phyloP scores from a whole-genome alignment of 2,113 vertebrate species.

The Tachuris rubrigastra region DNA sequence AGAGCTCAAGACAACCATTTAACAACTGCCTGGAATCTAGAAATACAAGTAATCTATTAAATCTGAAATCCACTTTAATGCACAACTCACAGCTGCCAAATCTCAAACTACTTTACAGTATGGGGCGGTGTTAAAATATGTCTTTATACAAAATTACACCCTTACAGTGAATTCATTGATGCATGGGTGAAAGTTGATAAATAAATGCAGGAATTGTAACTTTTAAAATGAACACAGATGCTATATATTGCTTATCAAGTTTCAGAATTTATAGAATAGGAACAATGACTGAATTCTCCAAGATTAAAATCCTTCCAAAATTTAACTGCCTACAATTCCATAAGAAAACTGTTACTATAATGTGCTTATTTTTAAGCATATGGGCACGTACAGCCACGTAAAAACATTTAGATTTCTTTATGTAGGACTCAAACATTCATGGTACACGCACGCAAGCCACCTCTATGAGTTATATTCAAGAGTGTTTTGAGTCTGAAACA shows the following conservation, averaged over 20 bases:
- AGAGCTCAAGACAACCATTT: slow-evolving; percentile 33
- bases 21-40: slow-evolving; percentile 24
- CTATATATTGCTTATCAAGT: neutral
- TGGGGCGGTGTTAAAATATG: neutral
- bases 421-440: neutral
- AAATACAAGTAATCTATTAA: slow-evolving; percentile 51
- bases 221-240: neutral
- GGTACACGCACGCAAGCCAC: neutral
- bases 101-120: slow-evolving; percentile 1
- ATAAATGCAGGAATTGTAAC: neutral
- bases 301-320: neutral
- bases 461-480: neutral
- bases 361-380: neutral
- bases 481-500: neutral
- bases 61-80: slow-evolving; percentile 31
- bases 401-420: neutral
- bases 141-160: neutral
- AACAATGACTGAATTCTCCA: neutral
- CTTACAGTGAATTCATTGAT: neutral
- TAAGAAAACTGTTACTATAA: neutral
- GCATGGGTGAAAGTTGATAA: neutral
- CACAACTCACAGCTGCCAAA: slow-evolving; percentile 11
- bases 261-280: neutral
- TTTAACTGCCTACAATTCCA: neutral
- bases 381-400: neutral